Evolutionary conservation across 2,888 invertebrate genomes (phyloP), one percentile per base, ranked within the genome.

Genomic region (Polydrusus cervinus): DNA sequence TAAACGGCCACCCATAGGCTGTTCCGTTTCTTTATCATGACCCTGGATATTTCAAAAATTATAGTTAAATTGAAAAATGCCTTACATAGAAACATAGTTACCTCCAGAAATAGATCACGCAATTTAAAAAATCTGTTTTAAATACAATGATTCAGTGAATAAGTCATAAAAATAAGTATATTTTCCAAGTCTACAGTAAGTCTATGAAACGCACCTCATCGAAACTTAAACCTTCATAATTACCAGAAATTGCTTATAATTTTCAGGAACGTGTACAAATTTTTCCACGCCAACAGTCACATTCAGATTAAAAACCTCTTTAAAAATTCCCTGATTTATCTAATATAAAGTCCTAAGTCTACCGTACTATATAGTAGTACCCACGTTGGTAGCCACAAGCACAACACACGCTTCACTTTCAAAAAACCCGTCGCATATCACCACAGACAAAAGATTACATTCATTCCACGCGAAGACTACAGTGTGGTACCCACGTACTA

Each of bases 401-500:
- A 25, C 38, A 70, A 47, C 51, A 49, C 43, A 34, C 45, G 20
- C 25, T 34, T 34, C 71, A 62, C 71, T 64, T 64, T 64, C 71
- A 71, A 71, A 70, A 71, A 67, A 67, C 62, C 30, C 3, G 30
- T 11, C 16, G 18, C 34, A 55, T 47, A 53, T 43, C 43, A 53
- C 34, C 20, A 14, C 61, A n/a, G 53, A 53, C 53, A 64, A 64
- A 71, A 53, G 64, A 64, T 69, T 71, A 64, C 62, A 71, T 71
- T 71, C 71, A 30, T 34, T 47, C 20, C 13, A 51, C 51, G 67
- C 55, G 45, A 60, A 16, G 34, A 57, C 16, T 53, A 53, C 34
- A 14, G 40, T 20, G 57, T 47, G 30, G 61, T 70, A 49, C 43
- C 43, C 43, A 43, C 43, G 34, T 34, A 34, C 34, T 10, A 34